phyloP scores from a whole-genome alignment of 2,113 vertebrate genomes.

The Tiliqua scincoides region DNA sequence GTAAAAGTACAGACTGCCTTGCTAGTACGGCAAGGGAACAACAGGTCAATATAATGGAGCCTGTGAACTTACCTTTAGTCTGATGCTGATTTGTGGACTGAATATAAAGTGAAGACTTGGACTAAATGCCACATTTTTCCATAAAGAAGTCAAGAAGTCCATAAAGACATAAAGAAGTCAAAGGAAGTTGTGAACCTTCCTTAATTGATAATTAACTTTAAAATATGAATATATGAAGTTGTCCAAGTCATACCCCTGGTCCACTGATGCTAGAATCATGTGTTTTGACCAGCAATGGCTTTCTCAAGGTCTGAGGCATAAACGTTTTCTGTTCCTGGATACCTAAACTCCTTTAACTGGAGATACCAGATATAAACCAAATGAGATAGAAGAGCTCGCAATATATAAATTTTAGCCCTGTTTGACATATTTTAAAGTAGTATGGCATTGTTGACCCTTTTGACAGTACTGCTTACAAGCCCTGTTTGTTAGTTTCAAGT shows the following conservation, averaged over 20 bases:
- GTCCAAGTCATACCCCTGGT: neutral
- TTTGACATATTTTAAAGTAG: constrained; percentile 6
- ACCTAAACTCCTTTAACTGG: neutral
- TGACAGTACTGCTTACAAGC: neutral
- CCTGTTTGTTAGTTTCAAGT: neutral
- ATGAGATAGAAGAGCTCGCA: constrained; percentile 31
- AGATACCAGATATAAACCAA: neutral
- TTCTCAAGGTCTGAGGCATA: neutral
- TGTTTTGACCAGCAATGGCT: neutral
- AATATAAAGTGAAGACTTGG: neutral
- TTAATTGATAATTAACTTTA: constrained; percentile 47
- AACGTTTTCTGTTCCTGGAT: neutral
- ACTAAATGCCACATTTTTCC: constrained; percentile 32
- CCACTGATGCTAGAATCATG: neutral
- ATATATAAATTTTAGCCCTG: constrained; percentile 27
- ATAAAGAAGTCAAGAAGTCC: constrained; percentile 17
- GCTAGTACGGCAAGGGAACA: neutral
- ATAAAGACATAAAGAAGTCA: neutral
- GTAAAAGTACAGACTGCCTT: neutral
- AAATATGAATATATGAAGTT: neutral
- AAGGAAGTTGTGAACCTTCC: constrained; percentile 45
- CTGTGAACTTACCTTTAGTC: neutral
- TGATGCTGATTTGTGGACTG: neutral
- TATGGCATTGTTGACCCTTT: neutral
- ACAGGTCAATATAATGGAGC: neutral